A percentile compares a stretch with the other conserved stretches of the same genome.
phyloP scores from a whole-genome alignment of 2,888 invertebrate species.

The Nipponacmea schrenckii region DNA sequence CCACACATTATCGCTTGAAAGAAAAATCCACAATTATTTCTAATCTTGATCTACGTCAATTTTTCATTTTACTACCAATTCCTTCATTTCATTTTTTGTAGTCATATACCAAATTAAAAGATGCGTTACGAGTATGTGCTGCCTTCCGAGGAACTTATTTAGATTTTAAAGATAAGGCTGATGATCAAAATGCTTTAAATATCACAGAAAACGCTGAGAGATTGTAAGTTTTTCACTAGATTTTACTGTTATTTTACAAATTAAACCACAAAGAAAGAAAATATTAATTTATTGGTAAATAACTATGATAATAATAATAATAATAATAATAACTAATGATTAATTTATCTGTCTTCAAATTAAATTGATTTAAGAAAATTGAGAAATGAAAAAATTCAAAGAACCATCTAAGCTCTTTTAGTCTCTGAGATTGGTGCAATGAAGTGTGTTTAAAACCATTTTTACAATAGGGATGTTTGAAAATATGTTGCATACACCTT shows the following conservation, averaged over 20 bases:
- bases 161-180: constrained; percentile 66
- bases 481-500: too few relatives aligned
- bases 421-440: too few relatives aligned
- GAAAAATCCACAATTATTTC: too few relatives aligned
- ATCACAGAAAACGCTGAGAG: constrained; percentile 65
- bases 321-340: too few relatives aligned
- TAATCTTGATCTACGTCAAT: too few relatives aligned
- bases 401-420: too few relatives aligned
- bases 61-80: background rate
- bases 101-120: constrained; percentile 66
- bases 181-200: constrained; percentile 64
- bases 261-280: background rate
- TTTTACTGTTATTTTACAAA: background rate
- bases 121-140: constrained; percentile 66
- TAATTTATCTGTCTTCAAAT: too few relatives aligned
- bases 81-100: constrained; percentile 32
- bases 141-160: constrained; percentile 67
- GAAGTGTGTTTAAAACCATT: too few relatives aligned
- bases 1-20: too few relatives aligned
- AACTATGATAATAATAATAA: background rate
- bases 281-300: background rate
- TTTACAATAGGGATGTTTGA: too few relatives aligned
- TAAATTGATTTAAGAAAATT: too few relatives aligned
- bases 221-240: constrained; percentile 52
- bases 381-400: too few relatives aligned